Evolutionary conservation across 2,113 vertebrate genomes (phyloP), one percentile per base, ranked within the genome.

Genomic region (Pelusios castaneus): DNA sequence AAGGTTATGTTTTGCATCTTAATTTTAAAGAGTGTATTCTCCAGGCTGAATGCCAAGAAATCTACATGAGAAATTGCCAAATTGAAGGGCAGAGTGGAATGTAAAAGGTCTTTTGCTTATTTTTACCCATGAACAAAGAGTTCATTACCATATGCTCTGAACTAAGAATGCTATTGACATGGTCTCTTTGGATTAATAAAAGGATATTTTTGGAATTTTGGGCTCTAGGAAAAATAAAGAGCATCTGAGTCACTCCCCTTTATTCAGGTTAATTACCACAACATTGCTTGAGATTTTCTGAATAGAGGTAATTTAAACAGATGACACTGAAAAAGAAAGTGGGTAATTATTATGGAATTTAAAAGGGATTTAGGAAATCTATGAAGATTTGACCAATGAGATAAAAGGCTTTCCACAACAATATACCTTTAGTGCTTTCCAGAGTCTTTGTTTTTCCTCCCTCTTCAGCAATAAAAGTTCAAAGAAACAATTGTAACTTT

Each of bases 221-320:
- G 77, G 47, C 52, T 93, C 21, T 83, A 70, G 90, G 80, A 93
- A 88, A 97, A 96, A 84, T 84, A 89, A 58, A 27, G 91, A 86
- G 6, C 82, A 86, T 90, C 75, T 91, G 76, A 96, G 82, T 96
- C 70, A 89, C 89, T 95, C 84, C 4, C 55, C 92, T 91, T 96
- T 96, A 91, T 96, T 95, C 70, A 54, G 8, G 47, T 95, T 96
- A 97, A 95, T 96, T 94, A 94, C 58, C 81, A 95, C 95, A 96
- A 84, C 22, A 41, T 54, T 84, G 31, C 55, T 93, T 92, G 51
- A 96, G 91, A 89, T 49, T 93, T n/a, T 91, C 70, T 88, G 79
- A 96, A 89, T 93, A 80, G 10, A 94, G 77, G 51, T 85, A 81
- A 87, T 88, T 93, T 52, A 84, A 96, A 92, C 29, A 89, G 38